Evolutionary conservation across 2,797 vertebrate species (phyloP), one percentile per base, ranked within the genome.

Genomic region (Borostomias antarcticus): DNA sequence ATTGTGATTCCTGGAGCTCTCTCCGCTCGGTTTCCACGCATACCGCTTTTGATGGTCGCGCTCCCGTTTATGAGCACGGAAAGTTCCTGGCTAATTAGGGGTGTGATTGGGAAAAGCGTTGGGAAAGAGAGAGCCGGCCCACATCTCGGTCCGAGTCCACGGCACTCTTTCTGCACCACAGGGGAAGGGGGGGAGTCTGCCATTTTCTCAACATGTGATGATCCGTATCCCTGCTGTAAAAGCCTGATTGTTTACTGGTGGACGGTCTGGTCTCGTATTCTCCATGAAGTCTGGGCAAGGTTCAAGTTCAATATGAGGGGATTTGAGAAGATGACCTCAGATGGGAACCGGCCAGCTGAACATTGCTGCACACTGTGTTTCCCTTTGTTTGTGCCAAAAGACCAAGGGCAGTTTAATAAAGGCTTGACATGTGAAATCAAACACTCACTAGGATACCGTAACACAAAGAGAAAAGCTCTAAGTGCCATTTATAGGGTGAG

Each of bases 61-160:
- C 1, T 85, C 70, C 76, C 69, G 69, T 89, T 89, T 76, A 83
- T 74, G 72, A 84, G 85, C 72, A 77, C 13, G 85, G 89, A 89
- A 89, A 85, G 80, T 86, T 88, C 80, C 86, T 83, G 52, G 71
- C 63, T 88, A 86, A 89, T 88, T 90, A 85, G 75, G 85, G 83
- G 77, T 77, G 32, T 15, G 84, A 75, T 78, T 67, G 81, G 77
- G 67, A 75, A 82, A 77, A 69, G 68, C 72, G 87, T 76, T 73
- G 66, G 81, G 79, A 82, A 84, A 80, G 51, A 26, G 30, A 63
- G 68, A 69, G 71, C 58, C 70, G 23, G 23, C 81, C 76, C 70
- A 78, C 82, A 77, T 81, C 76, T 73, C 74, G 8, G 53, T 33
- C 32, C 17, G 11, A n/a, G 26, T 59, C 48, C 45, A 5, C n/a